phyloP scores from a whole-genome alignment of 1,140 invertebrate genomes.

The Zeugodacus cucurbitae region DNA sequence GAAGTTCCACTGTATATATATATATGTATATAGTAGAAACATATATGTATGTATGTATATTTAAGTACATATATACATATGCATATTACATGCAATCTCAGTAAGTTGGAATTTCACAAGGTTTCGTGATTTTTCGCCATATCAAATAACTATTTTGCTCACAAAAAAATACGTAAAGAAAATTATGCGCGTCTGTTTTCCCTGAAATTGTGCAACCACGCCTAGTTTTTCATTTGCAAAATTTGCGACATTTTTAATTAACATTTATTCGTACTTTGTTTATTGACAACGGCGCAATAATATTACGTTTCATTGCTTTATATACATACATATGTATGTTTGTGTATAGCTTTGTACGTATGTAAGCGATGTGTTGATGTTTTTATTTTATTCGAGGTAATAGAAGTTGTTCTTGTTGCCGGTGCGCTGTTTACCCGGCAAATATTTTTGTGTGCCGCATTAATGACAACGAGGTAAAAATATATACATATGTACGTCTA shows the following conservation, averaged over 20 bases:
- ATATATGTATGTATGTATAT: too few species aligned
- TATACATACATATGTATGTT: not conserved
- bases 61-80: too few species aligned
- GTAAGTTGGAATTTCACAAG: not conserved
- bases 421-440: not conserved
- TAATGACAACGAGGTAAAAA: not conserved
- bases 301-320: not conserved
- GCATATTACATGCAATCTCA: too few species aligned
- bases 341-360: not conserved
- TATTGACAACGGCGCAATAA: not conserved
- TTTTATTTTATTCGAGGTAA: not conserved
- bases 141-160: not conserved
- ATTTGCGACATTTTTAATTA: not conserved
- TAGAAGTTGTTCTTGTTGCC: constrained; percentile 11
- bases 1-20: too few species aligned
- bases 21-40: too few species aligned
- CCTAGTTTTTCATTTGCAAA: not conserved
- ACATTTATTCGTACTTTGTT: not conserved
- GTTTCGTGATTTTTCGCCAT: not conserved
- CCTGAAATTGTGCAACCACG: not conserved
- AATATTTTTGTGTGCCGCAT: not conserved
- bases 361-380: not conserved
- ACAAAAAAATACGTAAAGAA: not conserved
- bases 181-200: not conserved
- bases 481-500: not conserved